These are phyloP conservation scores for Acridotheres tristis DNA, from an alignment of 2,797 vertebrate genomes.

Conservation along the genomic window DNA sequence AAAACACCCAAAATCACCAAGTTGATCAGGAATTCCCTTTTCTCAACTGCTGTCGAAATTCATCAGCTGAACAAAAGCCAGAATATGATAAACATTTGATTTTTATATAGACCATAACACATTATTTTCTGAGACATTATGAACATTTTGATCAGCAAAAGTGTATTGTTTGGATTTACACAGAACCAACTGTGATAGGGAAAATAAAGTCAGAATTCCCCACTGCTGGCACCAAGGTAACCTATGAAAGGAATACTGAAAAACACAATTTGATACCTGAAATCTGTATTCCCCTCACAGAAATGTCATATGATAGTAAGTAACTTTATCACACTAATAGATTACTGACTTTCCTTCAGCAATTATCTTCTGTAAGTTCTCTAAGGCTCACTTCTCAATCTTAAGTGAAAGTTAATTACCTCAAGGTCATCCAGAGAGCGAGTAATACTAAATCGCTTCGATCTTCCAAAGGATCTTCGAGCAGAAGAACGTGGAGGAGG, in stretches of 20 bases:
- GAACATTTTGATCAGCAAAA: background rate
- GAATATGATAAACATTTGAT: background rate
- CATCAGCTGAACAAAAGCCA: background rate
- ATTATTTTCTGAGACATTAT: background rate
- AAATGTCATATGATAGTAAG: background rate
- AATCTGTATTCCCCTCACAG: background rate
- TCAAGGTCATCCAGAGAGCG: conserved; percentile 95
- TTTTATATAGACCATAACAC: background rate
- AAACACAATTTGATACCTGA: background rate
- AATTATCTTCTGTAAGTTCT: background rate
- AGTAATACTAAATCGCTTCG: conserved; percentile 90
- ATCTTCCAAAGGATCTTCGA: conserved; percentile 89
- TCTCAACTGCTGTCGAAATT: background rate
- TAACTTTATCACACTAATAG: background rate
- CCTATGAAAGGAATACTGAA: background rate
- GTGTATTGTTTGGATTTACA: background rate
- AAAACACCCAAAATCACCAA: background rate
- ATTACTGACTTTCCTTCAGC: background rate
- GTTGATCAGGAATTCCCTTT: background rate
- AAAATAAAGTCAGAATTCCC: background rate
- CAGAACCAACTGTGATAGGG: background rate
- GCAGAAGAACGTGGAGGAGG: conserved; percentile 81
- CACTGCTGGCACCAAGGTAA: background rate
- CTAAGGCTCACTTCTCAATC: background rate
- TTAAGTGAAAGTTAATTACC: conserved; percentile 75